Evolutionary conservation across 1,140 invertebrate genomes (phyloP).

Genomic region (Neodiprion pinetum): DNA sequence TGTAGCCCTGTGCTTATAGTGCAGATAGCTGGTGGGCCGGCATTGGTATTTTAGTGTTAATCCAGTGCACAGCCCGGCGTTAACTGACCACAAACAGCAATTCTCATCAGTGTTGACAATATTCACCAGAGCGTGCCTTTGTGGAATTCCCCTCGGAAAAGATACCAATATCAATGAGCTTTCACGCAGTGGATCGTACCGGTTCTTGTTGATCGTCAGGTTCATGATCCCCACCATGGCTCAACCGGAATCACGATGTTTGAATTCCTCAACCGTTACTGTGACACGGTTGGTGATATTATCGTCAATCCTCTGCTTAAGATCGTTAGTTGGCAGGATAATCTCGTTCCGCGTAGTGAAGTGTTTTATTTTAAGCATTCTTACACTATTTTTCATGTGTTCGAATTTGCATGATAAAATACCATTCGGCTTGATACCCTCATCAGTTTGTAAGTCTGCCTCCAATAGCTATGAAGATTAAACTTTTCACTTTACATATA

Average conservation of each 20-base stretch:
- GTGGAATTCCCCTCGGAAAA: constrained; percentile 42
- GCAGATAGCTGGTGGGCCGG: constrained; percentile 36
- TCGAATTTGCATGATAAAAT: constrained; percentile 29
- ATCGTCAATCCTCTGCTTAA: constrained; percentile 28
- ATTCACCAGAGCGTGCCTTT: constrained; percentile 4
- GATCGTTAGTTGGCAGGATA: neutral
- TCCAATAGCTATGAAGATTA: constrained; percentile 11
- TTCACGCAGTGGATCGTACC: constrained; percentile 30
- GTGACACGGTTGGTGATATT: constrained; percentile 20
- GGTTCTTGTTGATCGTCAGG: too few species aligned
- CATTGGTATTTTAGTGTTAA: constrained; percentile 23
- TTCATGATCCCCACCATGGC: neutral
- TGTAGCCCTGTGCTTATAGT: constrained; percentile 43
- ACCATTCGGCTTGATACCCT: constrained; percentile 28
- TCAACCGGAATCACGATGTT: constrained; percentile 7
- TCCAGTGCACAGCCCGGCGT: constrained; percentile 37
- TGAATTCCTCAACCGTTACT: constrained; percentile 30
- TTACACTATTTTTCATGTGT: constrained; percentile 18
- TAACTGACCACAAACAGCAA: too few species aligned
- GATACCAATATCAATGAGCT: constrained; percentile 38
- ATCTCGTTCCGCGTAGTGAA: constrained; percentile 28
- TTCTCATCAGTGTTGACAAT: too few species aligned
- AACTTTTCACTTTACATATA: too few species aligned
- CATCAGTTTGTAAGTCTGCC: constrained; percentile 21
- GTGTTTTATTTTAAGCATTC: constrained; percentile 24